These are phyloP conservation scores for Lasaia peninsularis DNA, from an alignment of 1,140 invertebrate genomes.

Conservation along the genomic window DNA sequence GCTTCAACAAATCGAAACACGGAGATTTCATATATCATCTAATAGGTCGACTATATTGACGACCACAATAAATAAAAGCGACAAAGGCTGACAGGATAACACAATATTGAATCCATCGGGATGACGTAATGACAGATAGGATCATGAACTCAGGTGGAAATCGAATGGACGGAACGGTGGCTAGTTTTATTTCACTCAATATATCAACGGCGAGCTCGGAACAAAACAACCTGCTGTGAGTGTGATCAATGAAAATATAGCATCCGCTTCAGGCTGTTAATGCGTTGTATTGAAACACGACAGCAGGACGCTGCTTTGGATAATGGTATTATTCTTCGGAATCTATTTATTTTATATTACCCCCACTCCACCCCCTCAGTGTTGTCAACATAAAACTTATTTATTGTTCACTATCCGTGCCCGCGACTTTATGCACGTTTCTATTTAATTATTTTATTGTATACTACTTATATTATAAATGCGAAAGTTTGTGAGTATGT, in stretches of 20 bases:
- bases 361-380: no score
- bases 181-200: conserved; percentile 58
- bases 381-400: no score
- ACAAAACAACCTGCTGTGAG: conserved; percentile 62
- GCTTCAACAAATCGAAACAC: neutral
- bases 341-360: neutral
- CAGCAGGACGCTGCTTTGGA: conserved; percentile 1
- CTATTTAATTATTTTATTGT: no score
- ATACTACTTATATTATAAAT: no score
- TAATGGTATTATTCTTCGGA: conserved; percentile 1
- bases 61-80: conserved; percentile 41
- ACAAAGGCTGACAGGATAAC: conserved; percentile 40
- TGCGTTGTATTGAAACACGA: conserved; percentile 5
- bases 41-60: conserved; percentile 22
- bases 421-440: no score
- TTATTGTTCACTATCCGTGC: no score
- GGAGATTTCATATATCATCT: neutral
- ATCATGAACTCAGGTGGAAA: conserved; percentile 35
- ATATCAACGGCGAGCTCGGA: conserved; percentile 41
- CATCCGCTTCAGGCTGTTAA: conserved; percentile 12
- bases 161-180: conserved; percentile 30
- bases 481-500: no score
- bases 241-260: conserved; percentile 38
- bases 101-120: conserved; percentile 40
- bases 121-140: conserved; percentile 49